Evolutionary conservation across 2,113 vertebrate genomes (phyloP).

Genomic region (Progne subis): DNA sequence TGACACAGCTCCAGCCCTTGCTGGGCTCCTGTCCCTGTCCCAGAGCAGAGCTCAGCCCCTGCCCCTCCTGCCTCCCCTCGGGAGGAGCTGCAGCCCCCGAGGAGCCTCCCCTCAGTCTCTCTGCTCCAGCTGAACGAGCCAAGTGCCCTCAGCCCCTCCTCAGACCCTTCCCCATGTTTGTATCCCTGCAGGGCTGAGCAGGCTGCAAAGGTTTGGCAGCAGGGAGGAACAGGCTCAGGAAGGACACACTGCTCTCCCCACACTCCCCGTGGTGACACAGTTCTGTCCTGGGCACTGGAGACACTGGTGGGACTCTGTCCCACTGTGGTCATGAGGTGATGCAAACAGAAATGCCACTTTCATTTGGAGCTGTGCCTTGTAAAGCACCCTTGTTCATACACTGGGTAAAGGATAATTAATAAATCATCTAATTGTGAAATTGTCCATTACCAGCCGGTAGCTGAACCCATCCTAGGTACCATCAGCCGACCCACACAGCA

Average conservation of each 20-base stretch:
- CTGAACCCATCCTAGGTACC: not conserved
- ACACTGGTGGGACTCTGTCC: not conserved
- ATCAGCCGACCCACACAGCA: not conserved
- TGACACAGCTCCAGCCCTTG: not conserved
- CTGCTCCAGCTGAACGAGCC: not conserved
- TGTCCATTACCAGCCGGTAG: not conserved
- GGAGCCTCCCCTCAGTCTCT: not conserved
- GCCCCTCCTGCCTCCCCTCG: not conserved
- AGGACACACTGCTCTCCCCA: not conserved
- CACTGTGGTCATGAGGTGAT: fast-evolving
- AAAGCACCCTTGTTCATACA: not conserved
- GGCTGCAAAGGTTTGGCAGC: not conserved
- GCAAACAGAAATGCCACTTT: not conserved
- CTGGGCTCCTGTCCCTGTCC: not conserved
- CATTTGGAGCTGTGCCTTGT: not conserved
- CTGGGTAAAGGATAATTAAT: not conserved
- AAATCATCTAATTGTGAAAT: not conserved
- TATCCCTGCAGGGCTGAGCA: not conserved
- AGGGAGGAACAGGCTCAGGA: not conserved
- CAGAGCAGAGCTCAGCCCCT: not conserved
- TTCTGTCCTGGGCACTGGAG: not conserved
- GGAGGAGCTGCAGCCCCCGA: not conserved
- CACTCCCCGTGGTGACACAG: not conserved
- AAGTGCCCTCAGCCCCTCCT: not conserved
- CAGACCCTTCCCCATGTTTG: not conserved